These are phyloP conservation scores for Balaeniceps rex DNA, from an alignment of 2,113 vertebrate genomes.

Conservation along the genomic window DNA sequence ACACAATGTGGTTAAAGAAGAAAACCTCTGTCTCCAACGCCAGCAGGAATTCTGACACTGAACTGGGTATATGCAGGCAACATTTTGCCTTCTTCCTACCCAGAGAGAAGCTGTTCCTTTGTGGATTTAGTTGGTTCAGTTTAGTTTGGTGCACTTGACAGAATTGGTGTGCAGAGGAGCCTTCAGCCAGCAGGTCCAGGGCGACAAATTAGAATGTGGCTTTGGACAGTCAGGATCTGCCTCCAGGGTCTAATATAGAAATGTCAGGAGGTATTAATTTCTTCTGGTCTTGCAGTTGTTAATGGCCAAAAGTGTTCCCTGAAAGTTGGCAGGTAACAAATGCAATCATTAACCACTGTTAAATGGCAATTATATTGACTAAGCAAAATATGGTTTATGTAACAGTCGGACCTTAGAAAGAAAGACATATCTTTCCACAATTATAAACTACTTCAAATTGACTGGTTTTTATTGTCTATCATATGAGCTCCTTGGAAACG, in stretches of 20 bases:
- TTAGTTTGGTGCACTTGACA: neutral
- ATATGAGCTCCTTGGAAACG: neutral
- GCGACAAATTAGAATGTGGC: neutral
- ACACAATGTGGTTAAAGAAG: neutral
- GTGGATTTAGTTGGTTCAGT: neutral
- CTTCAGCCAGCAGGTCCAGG: neutral
- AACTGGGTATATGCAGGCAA: neutral
- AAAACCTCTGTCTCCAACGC: neutral
- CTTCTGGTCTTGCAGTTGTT: neutral
- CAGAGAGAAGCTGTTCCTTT: neutral
- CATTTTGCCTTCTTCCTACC: neutral
- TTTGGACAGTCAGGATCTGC: neutral
- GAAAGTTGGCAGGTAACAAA: neutral
- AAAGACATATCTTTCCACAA: neutral
- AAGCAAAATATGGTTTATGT: neutral
- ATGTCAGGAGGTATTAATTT: neutral
- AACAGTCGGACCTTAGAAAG: neutral
- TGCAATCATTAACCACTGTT: neutral
- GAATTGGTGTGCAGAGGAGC: neutral
- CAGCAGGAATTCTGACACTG: neutral
- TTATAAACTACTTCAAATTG: neutral
- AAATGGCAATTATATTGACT: constrained; percentile 17
- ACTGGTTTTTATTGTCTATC: neutral
- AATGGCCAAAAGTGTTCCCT: neutral
- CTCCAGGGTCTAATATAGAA: neutral